Evolutionary conservation across 2,797 vertebrate species (phyloP).

Genomic region (Danio jaintianensis): DNA sequence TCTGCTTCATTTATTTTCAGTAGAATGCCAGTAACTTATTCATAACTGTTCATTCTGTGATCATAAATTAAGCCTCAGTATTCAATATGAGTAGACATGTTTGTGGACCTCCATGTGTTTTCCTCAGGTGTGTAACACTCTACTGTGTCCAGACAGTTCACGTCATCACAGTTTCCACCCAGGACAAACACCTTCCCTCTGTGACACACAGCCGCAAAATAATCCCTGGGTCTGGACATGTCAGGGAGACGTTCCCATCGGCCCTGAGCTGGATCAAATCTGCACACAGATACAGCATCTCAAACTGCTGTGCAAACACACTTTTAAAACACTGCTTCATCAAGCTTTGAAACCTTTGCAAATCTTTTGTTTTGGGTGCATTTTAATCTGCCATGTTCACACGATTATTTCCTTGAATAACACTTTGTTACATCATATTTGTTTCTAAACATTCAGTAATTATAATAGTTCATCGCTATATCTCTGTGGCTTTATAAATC

Average conservation of each 20-base stretch:
- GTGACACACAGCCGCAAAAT: slow-evolving; percentile 76
- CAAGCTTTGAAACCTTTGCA: no score
- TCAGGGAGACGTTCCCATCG: slow-evolving; percentile 78
- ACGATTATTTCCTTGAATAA: no score
- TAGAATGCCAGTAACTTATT: neutral
- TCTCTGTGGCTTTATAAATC: no score
- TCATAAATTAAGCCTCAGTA: neutral
- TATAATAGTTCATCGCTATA: no score
- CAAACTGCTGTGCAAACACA: no score
- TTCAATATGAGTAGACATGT: neutral
- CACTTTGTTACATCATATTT: no score
- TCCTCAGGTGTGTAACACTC: slow-evolving; percentile 76
- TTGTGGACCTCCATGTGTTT: slow-evolving; percentile 78
- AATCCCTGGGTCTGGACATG: slow-evolving; percentile 77
- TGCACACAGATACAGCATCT: slow-evolving; percentile 9
- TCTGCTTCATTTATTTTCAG: neutral
- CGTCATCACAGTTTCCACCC: slow-evolving; percentile 74
- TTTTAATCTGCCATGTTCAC: no score
- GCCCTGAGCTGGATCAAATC: slow-evolving; percentile 68
- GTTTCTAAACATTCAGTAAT: no score
- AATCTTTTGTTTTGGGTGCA: no score
- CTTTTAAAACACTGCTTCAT: no score
- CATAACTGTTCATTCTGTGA: neutral
- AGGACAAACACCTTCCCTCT: slow-evolving; percentile 78
- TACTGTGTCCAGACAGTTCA: slow-evolving; percentile 75